Percentiles rank a stretch among this genome's conserved stretches.
phyloP scores from a whole-genome alignment of 2,113 vertebrate species.

The Elachura formosa region DNA sequence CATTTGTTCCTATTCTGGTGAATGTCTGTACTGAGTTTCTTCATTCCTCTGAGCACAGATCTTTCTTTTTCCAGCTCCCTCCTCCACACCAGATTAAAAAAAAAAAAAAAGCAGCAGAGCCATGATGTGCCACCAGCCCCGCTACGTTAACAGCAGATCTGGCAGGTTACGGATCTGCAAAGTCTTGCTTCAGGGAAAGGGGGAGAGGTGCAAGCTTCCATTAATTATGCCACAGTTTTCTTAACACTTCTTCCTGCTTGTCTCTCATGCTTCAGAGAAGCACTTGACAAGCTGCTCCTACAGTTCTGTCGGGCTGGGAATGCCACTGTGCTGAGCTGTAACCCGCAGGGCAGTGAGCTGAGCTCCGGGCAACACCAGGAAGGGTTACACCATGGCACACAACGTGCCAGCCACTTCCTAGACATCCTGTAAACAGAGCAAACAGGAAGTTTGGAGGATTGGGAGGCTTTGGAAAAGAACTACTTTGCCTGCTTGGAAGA shows the following conservation, averaged over 20 bases:
- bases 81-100: neutral
- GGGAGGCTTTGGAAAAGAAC: neutral
- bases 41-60: neutral
- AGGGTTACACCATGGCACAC: neutral
- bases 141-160: slow-evolving; percentile 1
- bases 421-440: neutral
- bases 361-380: neutral
- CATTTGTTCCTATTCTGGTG: neutral
- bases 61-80: neutral
- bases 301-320: neutral
- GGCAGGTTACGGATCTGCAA: neutral
- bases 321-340: neutral
- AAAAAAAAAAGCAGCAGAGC: neutral
- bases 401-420: neutral
- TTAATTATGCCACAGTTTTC: slow-evolving; percentile 56
- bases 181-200: neutral
- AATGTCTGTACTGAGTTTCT: neutral
- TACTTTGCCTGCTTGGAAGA: neutral
- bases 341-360: neutral
- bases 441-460: neutral
- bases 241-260: slow-evolving; percentile 35
- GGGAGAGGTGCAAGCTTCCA: neutral
- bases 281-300: neutral
- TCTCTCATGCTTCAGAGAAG: neutral
- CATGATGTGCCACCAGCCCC: neutral